A percentile compares a stretch with the other conserved stretches of the same genome.
phyloP scores from a whole-genome alignment of 2,113 vertebrate genomes.

The Hippocampus zosterae region DNA sequence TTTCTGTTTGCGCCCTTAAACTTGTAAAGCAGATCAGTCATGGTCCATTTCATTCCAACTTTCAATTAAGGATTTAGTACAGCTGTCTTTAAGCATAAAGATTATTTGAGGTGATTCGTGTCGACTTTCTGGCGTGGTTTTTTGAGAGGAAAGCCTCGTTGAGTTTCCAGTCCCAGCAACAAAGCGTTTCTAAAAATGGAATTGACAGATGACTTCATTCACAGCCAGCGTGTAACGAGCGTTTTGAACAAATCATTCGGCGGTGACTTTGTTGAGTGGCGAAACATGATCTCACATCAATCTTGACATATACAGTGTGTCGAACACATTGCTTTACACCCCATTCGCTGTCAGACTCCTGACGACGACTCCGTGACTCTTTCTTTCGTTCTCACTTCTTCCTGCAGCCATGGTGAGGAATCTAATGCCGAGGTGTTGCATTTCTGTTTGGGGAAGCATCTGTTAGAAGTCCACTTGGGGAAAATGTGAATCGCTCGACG shows the following conservation, averaged over 20 bases:
- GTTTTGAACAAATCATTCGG: slow-evolving; percentile 33
- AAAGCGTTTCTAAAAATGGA: slow-evolving; percentile 40
- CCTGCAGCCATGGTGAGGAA: slow-evolving; percentile 67
- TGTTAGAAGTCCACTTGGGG: slow-evolving; percentile 50
- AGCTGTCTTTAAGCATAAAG: slow-evolving; percentile 66
- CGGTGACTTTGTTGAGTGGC: slow-evolving; percentile 9
- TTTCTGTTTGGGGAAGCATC: slow-evolving; percentile 59
- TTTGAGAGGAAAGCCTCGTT: slow-evolving; percentile 34
- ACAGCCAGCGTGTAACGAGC: slow-evolving; percentile 17
- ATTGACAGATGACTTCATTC: slow-evolving; percentile 49
- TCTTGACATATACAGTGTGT: slow-evolving; percentile 7
- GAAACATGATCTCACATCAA: slow-evolving; percentile 9
- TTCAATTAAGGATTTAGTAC: slow-evolving; percentile 68
- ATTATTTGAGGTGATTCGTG: slow-evolving; percentile 63
- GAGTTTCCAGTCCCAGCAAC: slow-evolving; percentile 34
- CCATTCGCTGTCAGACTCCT: slow-evolving; percentile 18
- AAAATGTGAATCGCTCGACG: slow-evolving; percentile 42
- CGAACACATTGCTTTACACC: neutral
- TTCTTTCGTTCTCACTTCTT: slow-evolving; percentile 29
- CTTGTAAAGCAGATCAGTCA: slow-evolving; percentile 60
- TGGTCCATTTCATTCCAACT: slow-evolving; percentile 56
- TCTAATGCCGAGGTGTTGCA: slow-evolving; percentile 70
- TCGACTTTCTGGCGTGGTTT: slow-evolving; percentile 36
- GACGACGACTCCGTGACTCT: slow-evolving; percentile 14
- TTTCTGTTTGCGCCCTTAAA: slow-evolving; percentile 47